Conservation (phyloP, 2,888 invertebrate species). For the Conus canariensis region DNA sequence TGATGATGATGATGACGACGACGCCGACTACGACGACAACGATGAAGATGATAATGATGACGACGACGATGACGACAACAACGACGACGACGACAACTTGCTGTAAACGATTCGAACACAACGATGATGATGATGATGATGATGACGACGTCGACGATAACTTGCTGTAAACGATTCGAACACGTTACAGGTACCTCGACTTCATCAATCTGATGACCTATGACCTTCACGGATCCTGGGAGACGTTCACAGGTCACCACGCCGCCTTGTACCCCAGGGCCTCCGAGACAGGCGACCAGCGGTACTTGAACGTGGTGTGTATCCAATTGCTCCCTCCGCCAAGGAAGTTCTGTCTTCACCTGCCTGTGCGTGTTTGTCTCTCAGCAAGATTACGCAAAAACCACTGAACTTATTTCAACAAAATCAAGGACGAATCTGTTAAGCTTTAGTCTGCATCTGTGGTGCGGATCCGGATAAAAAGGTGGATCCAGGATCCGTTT, state of each 20-base stretch:
- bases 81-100: neutral
- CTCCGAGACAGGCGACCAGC: conserved; percentile 49
- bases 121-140: neutral
- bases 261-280: conserved; percentile 66
- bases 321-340: neutral
- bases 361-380: too few relatives aligned
- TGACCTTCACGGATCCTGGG: conserved; percentile 55
- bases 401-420: too few relatives aligned
- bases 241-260: conserved; percentile 69
- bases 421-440: too few relatives aligned
- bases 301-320: conserved; percentile 55
- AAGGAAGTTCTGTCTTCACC: too few relatives aligned
- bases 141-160: neutral
- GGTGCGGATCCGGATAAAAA: too few relatives aligned
- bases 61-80: neutral
- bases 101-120: neutral
- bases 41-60: neutral
- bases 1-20: neutral
- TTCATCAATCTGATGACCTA: conserved; percentile 69
- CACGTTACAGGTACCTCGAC: conserved; percentile 7
- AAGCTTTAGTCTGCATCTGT: too few relatives aligned
- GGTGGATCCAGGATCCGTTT: too few relatives aligned
- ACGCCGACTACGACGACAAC: neutral
- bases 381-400: too few relatives aligned
- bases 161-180: neutral